Evolutionary conservation across 2,797 vertebrate species (phyloP).

Genomic region (Synaphobranchus kaupii): DNA sequence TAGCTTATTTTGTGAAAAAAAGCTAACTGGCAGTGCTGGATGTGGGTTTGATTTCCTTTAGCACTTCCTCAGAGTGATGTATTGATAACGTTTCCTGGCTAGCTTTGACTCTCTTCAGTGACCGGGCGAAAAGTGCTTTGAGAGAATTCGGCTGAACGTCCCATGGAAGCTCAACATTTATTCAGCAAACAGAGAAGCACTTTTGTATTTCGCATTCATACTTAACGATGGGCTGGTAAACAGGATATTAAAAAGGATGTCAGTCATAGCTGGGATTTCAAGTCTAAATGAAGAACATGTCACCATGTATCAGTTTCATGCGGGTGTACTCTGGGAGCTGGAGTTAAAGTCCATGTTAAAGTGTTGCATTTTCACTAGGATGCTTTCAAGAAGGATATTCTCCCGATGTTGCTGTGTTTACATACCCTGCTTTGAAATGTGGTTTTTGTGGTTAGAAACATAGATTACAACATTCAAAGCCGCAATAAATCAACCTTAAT

Average conservation of each 20-base stretch:
- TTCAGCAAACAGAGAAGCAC: not conserved
- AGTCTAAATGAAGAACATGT: not conserved
- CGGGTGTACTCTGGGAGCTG: not conserved
- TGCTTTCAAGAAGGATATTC: not conserved
- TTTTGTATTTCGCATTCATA: not conserved
- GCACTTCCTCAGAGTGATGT: not conserved
- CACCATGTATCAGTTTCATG: not conserved
- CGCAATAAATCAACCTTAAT: not conserved
- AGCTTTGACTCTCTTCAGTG: not conserved
- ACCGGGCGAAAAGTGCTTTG: not conserved
- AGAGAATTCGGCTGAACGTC: not conserved
- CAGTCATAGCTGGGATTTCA: not conserved
- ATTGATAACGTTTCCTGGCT: not conserved
- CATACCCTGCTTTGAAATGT: not conserved
- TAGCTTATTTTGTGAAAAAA: not conserved
- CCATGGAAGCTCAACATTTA: not conserved
- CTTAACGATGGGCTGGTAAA: not conserved
- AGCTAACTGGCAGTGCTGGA: not conserved
- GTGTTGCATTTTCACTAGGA: conserved; percentile 1
- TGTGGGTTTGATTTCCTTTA: not conserved
- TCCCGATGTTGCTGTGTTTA: not conserved
- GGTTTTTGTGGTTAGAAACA: not conserved
- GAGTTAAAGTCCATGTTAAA: not conserved
- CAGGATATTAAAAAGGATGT: not conserved
- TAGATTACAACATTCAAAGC: not conserved